Percentiles rank a stretch among this genome's conserved stretches.
Evolutionary conservation across 2,113 vertebrate species (phyloP).

Genomic region (Syngnathus typhle): DNA sequence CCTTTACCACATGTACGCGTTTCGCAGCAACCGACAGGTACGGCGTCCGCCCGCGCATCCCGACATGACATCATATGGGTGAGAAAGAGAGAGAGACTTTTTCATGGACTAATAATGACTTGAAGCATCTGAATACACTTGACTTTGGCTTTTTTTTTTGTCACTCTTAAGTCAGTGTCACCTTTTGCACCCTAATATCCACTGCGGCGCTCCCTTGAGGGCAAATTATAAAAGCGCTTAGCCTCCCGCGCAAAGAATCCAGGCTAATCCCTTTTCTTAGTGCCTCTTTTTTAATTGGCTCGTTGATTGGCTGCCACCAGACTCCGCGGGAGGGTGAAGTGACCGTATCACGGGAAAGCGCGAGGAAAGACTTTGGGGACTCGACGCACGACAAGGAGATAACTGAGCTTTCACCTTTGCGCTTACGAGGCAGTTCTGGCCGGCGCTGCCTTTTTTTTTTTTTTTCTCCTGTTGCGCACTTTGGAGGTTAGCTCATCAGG

Average conservation of each 20-base stretch:
- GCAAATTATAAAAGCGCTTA: slow-evolving; percentile 55
- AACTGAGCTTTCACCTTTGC: slow-evolving; percentile 16
- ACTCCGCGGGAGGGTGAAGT: slow-evolving; percentile 30
- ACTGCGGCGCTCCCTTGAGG: slow-evolving; percentile 22
- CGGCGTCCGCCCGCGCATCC: background rate
- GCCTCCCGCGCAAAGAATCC: slow-evolving; percentile 42
- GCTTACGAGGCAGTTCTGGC: background rate
- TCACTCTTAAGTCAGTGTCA: slow-evolving; percentile 24
- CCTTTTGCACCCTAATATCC: slow-evolving; percentile 19
- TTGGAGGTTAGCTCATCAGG: slow-evolving; percentile 41
- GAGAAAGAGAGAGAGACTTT: slow-evolving; percentile 1
- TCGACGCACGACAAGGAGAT: slow-evolving; percentile 22
- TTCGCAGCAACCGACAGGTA: slow-evolving; percentile 82
- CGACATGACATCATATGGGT: slow-evolving; percentile 3
- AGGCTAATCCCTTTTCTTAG: slow-evolving; percentile 65
- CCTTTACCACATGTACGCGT: slow-evolving; percentile 92
- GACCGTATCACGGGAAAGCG: slow-evolving; percentile 23
- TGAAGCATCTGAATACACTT: slow-evolving; percentile 19
- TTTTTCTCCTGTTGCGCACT: background rate
- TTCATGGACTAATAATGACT: background rate
- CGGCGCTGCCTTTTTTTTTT: background rate
- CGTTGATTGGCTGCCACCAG: slow-evolving; percentile 50
- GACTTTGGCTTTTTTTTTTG: slow-evolving; percentile 33
- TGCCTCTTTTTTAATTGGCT: slow-evolving; percentile 62
- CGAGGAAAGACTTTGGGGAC: background rate